These are phyloP conservation scores for Cercopithecus petaurista DNA, from an alignment of 2,797 vertebrate genomes.

Conservation along the genomic window DNA sequence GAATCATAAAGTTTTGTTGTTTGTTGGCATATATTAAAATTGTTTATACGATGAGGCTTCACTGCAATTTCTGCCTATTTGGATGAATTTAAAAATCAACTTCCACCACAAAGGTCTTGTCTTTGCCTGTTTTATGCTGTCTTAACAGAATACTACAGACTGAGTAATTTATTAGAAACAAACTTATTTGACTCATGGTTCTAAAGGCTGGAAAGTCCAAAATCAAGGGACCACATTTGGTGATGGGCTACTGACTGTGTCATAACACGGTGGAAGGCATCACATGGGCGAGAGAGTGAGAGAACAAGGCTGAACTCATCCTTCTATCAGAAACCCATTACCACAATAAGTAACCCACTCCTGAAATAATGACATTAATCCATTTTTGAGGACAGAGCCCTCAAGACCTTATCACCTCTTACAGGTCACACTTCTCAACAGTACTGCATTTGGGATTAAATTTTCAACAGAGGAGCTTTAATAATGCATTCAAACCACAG, in stretches of 20 bases:
- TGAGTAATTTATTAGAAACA: background rate
- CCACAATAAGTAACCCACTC: background rate
- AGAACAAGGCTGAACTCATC: background rate
- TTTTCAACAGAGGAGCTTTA: background rate
- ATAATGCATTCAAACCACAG: background rate
- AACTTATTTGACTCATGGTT: background rate
- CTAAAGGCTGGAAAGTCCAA: background rate
- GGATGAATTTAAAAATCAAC: background rate
- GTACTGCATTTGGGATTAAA: background rate
- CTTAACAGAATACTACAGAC: background rate
- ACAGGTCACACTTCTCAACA: background rate
- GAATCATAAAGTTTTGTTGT: background rate
- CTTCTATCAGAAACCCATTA: background rate
- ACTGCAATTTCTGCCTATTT: background rate
- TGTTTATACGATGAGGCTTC: background rate
- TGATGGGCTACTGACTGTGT: background rate
- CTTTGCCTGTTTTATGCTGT: no score
- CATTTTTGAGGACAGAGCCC: background rate
- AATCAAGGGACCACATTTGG: background rate
- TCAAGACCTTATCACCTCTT: background rate
- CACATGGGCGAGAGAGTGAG: background rate
- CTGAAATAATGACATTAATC: background rate
- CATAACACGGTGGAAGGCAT: background rate
- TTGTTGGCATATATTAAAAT: constrained; percentile 18
- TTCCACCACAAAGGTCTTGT: background rate